phyloP scores from a whole-genome alignment of 2,888 invertebrate species.

The Smittia sp. region DNA sequence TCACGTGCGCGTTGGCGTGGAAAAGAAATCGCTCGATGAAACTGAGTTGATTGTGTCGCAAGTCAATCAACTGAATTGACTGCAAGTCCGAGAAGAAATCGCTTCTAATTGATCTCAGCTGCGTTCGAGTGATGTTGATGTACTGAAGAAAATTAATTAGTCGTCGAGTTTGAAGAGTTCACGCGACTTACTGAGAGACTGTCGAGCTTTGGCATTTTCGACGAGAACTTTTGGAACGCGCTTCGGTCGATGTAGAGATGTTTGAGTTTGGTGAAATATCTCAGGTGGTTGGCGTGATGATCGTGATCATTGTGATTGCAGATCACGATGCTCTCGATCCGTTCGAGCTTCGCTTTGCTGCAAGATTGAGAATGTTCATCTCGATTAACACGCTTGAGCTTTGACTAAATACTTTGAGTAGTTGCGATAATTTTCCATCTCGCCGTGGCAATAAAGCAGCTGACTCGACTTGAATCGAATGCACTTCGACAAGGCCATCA shows the following conservation, averaged over 20 bases:
- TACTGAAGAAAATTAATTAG: not conserved
- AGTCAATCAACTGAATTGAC: conserved; percentile 49
- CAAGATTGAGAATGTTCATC: not conserved
- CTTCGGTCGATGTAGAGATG: conserved; percentile 14
- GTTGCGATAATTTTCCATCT: conserved; percentile 18
- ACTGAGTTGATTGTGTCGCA: conserved; percentile 52
- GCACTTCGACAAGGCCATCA: not conserved
- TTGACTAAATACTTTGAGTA: conserved; percentile 32
- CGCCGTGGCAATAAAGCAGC: conserved; percentile 15
- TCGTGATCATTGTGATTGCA: conserved; percentile 5
- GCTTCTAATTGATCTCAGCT: conserved; percentile 45
- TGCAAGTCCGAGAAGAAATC: conserved; percentile 25
- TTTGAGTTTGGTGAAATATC: conserved; percentile 11
- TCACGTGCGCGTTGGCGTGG: not conserved
- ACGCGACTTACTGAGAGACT: not conserved
- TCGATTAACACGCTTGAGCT: not conserved
- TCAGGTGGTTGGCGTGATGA: not conserved
- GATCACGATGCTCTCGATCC: conserved; percentile 26
- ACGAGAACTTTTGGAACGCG: not conserved
- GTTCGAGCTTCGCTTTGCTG: conserved; percentile 35
- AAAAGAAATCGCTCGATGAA: conserved; percentile 49
- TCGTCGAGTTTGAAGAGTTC: not conserved
- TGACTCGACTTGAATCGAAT: conserved; percentile 20
- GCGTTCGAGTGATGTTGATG: conserved; percentile 53
- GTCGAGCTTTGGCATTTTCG: conserved; percentile 23